Evolutionary conservation across 1,140 invertebrate species (phyloP).

Genomic region (Pissodes strobi): DNA sequence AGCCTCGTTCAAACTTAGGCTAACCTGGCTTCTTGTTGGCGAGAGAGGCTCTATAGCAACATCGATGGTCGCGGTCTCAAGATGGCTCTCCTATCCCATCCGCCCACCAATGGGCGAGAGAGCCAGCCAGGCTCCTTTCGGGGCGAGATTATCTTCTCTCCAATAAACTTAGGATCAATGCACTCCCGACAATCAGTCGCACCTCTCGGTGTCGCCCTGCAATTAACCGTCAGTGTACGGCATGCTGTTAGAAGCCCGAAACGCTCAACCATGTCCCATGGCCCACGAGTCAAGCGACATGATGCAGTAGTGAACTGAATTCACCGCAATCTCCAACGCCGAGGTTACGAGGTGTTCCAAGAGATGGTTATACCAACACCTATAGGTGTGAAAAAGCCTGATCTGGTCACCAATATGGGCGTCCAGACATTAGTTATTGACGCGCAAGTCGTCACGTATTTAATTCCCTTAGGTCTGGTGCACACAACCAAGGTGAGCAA

Average conservation of each 20-base stretch:
- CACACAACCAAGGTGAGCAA: too few relatives aligned
- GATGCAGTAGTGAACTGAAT: not conserved
- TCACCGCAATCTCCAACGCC: too few relatives aligned
- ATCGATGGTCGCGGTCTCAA: not conserved
- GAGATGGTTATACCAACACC: too few relatives aligned
- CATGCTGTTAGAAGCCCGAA: not conserved
- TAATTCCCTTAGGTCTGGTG: too few relatives aligned
- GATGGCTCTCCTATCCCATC: not conserved
- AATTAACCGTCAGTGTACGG: not conserved
- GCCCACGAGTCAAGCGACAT: not conserved
- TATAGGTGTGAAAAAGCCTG: too few relatives aligned
- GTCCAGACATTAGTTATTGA: too few relatives aligned
- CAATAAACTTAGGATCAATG: not conserved
- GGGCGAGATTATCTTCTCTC: not conserved
- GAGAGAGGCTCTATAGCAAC: not conserved
- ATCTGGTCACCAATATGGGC: too few relatives aligned
- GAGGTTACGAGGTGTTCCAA: too few relatives aligned
- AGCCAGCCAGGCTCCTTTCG: not conserved
- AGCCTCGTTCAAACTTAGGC: too few relatives aligned
- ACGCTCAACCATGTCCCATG: slow-evolving; percentile 6
- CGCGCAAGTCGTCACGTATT: too few relatives aligned
- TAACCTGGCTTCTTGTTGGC: not conserved
- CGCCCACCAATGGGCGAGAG: not conserved
- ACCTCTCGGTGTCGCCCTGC: not conserved
- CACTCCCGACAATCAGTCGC: not conserved